Conservation (phyloP, 2,888 invertebrate genomes). For the Cosmopolites sordidus region DNA sequence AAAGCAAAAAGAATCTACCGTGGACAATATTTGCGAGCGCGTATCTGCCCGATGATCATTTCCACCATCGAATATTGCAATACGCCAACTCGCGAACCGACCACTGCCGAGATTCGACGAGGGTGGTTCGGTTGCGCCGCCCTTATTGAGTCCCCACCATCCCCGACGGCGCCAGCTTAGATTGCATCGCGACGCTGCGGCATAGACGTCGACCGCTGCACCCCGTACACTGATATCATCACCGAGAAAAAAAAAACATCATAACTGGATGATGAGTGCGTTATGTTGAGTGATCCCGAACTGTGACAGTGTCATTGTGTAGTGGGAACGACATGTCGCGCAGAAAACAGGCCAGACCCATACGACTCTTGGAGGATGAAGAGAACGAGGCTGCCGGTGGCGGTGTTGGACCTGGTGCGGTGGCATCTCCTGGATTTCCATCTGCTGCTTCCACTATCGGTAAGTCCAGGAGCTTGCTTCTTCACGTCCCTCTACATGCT, state of each 20-base stretch:
- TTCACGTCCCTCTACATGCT: no score
- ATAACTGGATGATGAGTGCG: conserved; percentile 38
- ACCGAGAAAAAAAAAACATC: conserved; percentile 23
- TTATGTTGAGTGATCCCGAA: conserved; percentile 33
- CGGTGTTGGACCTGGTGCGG: conserved; percentile 29
- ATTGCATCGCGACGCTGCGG: conserved; percentile 50
- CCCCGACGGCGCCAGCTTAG: conserved; percentile 45
- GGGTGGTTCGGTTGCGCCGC: conserved; percentile 47
- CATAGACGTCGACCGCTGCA: conserved; percentile 45
- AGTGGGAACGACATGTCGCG: conserved; percentile 47
- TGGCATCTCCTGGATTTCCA: conserved; percentile 32
- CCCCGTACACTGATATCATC: conserved; percentile 40
- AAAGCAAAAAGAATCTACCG: not conserved
- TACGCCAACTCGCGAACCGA: conserved; percentile 40
- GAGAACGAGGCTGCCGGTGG: conserved; percentile 40
- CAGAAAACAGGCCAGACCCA: conserved; percentile 54
- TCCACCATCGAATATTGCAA: conserved; percentile 33
- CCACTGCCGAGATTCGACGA: conserved; percentile 43
- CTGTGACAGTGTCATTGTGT: conserved; percentile 36
- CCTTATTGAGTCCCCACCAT: conserved; percentile 48
- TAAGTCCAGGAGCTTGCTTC: conserved; percentile 8
- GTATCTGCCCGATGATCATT: conserved; percentile 19
- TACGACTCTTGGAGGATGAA: conserved; percentile 52
- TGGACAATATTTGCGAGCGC: not conserved
- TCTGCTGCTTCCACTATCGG: conserved; percentile 26